Evolutionary conservation across 1,140 invertebrate genomes (phyloP), one percentile per base, ranked within the genome.

Genomic region (Ostrea edulis): DNA sequence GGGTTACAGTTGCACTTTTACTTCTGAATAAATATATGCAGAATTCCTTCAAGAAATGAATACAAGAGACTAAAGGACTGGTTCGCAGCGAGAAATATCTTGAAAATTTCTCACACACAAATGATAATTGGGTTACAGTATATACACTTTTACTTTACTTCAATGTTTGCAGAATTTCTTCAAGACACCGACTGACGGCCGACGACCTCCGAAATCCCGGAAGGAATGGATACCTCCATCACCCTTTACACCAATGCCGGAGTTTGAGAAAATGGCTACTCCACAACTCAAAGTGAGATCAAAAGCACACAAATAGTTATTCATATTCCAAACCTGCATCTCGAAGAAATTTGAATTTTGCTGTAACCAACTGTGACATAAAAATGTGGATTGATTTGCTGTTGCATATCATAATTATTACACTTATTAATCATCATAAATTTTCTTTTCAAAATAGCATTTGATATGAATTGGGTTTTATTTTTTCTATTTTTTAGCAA

Each of bases 201-300:
- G 68, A 35, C 29, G n/a, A 81, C 84, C 44, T 1, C 87, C 62
- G 55, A 90, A 86, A 68, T 82, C 58, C n/a, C 88, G 71, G 35
- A 65, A 82, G 83, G n/a, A 55, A 4, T 92, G 90, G 92, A 82
- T 89, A 0, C 88, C 91, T 35, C 93, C 93, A 2, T 94, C 93
- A 29, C 93, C 93, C 2, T 94, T 93, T 82, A 94, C 93, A 9
- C 93, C 93, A 0, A 94, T 94, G 93, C 92, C 91, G 35, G 54
- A 90, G 17, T 94, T 92, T 83, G 90, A 90, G 62, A 25, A 20
- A 22, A 94, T 94, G 93, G 81, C 84, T 20, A 94, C 93, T 85
- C 93, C 93, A 14, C 68, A 86, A 29, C 88, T 93, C 0, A 93
- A 94, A 92, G 93, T 93, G 86, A 25, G 22, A 9, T 14, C 68